Conservation (phyloP, 2,888 invertebrate species). For the Linnaemya vulpina region DNA sequence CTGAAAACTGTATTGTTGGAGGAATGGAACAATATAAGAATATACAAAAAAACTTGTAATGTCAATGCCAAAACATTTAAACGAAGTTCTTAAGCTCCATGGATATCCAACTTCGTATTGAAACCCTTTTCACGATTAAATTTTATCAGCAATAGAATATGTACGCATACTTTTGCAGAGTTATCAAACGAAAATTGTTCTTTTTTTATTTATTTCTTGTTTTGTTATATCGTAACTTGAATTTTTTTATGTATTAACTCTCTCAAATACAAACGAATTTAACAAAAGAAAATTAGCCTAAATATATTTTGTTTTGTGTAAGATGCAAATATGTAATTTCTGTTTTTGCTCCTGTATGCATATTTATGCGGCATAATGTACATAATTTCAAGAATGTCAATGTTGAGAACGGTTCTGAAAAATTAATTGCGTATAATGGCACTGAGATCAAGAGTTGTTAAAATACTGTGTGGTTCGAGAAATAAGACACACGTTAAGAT, state of each 20-base stretch:
- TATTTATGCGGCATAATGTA: not conserved
- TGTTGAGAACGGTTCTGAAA: too few relatives aligned
- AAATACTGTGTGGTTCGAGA: too few relatives aligned
- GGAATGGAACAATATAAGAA: too few relatives aligned
- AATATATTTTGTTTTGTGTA: not conserved
- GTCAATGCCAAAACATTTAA: conserved; percentile 5
- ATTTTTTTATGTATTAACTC: not conserved
- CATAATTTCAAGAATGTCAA: too few relatives aligned
- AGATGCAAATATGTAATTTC: not conserved
- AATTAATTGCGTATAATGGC: too few relatives aligned
- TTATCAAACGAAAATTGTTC: not conserved
- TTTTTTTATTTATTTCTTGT: not conserved
- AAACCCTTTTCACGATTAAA: not conserved
- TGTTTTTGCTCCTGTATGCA: not conserved
- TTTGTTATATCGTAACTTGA: not conserved
- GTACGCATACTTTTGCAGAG: conserved; percentile 20
- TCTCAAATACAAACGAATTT: conserved; percentile 13
- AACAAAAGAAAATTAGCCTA: not conserved
- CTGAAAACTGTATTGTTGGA: too few relatives aligned
- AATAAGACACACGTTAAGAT: too few relatives aligned
- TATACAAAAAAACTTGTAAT: conserved; percentile 7
- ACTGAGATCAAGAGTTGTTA: too few relatives aligned
- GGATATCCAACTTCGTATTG: conserved; percentile 16
- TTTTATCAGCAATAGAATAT: not conserved
- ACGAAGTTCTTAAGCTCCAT: not conserved